These are phyloP conservation scores for Acropora tenuis DNA, from an alignment of 64 coral and sea anemone genomes.

Conservation along the genomic window DNA sequence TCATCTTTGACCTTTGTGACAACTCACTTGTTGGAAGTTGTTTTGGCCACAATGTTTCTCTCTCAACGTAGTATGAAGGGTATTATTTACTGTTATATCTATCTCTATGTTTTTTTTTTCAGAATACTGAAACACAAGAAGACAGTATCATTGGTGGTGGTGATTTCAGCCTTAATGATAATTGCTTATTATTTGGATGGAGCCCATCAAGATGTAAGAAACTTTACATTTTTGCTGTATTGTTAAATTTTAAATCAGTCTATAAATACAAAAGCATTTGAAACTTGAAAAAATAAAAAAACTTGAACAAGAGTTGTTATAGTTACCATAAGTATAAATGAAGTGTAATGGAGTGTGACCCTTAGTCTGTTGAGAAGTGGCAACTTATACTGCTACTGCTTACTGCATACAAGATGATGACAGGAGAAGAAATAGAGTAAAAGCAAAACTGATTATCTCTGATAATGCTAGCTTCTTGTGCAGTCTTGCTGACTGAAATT, in stretches of 20 bases:
- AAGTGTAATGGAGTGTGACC: too few species aligned
- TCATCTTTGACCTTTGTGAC: too few species aligned
- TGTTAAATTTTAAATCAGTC: too few species aligned
- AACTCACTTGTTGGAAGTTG: too few species aligned
- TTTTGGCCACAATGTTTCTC: too few species aligned
- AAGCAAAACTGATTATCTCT: neutral
- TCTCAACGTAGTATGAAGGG: too few species aligned
- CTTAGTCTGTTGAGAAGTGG: too few species aligned
- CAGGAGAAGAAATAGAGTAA: neutral
- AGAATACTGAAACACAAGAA: constrained; percentile 93
- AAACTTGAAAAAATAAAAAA: too few species aligned
- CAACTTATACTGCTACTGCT: neutral
- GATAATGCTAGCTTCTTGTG: neutral
- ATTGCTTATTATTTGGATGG: constrained; percentile 85
- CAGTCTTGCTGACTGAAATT: neutral
- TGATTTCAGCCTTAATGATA: constrained; percentile 42
- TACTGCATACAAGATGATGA: neutral
- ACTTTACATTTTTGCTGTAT: too few species aligned
- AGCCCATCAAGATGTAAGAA: constrained; percentile 83
- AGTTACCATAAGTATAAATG: too few species aligned
- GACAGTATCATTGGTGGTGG: constrained; percentile 69
- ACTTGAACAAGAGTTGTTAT: too few species aligned
- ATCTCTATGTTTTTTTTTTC: constrained; percentile 6
- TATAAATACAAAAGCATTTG: too few species aligned
- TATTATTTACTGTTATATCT: neutral